phyloP scores from a whole-genome alignment of 2,797 vertebrate genomes.

The Betta splendens region DNA sequence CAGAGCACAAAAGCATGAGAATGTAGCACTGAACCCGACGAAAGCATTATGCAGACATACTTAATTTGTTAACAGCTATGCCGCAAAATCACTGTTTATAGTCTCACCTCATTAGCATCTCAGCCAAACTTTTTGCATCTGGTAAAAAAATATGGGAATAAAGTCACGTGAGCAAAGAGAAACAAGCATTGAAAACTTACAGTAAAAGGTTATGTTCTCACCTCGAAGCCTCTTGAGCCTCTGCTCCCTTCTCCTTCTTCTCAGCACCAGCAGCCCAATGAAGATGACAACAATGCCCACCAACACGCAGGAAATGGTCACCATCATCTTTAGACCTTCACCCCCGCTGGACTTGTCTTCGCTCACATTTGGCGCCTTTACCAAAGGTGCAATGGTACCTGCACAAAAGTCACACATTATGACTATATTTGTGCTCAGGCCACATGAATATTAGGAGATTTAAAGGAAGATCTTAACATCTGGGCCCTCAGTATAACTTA shows the following conservation, averaged over 20 bases:
- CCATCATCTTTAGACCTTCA: conserved; percentile 96
- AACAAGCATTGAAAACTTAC: neutral
- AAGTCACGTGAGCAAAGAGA: neutral
- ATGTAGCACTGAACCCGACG: neutral
- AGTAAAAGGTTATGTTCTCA: conserved; percentile 65
- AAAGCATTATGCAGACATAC: neutral
- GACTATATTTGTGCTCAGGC: neutral
- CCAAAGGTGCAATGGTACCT: conserved; percentile 96
- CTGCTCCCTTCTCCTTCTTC: conserved; percentile 93
- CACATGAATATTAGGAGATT: neutral
- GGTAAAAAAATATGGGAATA: conserved; percentile 70
- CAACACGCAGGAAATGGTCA: conserved; percentile 95
- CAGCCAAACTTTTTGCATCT: conserved; percentile 99
- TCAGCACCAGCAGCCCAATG: conserved; percentile 89
- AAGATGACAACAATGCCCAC: conserved; percentile 91
- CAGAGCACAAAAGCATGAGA: conserved; percentile 42
- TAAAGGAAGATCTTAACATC: neutral
- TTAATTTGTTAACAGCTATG: neutral
- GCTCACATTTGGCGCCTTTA: conserved; percentile 91
- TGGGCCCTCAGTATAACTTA: conserved; percentile 5
- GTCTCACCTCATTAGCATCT: conserved; percentile 99
- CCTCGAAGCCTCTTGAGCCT: conserved; percentile 95
- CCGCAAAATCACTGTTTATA: neutral
- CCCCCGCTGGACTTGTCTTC: conserved; percentile 86
- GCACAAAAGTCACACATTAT: conserved; percentile 23